phyloP scores from a whole-genome alignment of 2,113 vertebrate genomes.

The Amphiprion ocellaris region DNA sequence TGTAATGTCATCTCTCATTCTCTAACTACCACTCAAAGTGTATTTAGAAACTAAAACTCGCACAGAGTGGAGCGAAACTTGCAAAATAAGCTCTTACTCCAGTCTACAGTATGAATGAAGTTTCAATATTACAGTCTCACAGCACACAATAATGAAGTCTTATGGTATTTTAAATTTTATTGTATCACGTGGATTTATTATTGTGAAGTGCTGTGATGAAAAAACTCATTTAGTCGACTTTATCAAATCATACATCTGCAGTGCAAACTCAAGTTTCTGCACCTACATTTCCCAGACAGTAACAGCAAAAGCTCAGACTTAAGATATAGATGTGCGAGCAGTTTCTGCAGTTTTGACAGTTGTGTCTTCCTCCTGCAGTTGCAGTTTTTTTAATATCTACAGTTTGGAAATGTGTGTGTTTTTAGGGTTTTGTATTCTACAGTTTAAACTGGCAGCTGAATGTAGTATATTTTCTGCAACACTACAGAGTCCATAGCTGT shows the following conservation, averaged over 20 bases:
- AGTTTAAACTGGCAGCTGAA: neutral
- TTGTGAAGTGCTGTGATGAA: too few species aligned
- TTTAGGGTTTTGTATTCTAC: neutral
- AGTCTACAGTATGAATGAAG: neutral
- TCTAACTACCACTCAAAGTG: neutral
- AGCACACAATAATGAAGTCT: neutral
- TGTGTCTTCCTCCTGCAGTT: neutral
- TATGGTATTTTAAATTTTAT: too few species aligned
- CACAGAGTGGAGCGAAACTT: too few species aligned
- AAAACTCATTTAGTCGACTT: too few species aligned
- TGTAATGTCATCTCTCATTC: slow-evolving; percentile 8
- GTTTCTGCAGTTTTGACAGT: neutral
- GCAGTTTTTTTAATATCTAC: slow-evolving; percentile 18
- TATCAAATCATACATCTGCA: neutral
- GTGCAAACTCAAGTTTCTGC: neutral
- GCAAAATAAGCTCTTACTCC: too few species aligned
- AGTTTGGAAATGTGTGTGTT: neutral
- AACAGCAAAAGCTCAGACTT: slow-evolving; percentile 13
- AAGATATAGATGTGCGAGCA: neutral
- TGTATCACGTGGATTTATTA: too few species aligned
- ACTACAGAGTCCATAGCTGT: neutral
- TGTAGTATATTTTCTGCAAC: neutral
- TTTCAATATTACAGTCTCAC: slow-evolving; percentile 2
- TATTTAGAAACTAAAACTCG: too few species aligned
- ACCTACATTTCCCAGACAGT: neutral